phyloP scores from a whole-genome alignment of 2,113 vertebrate species.

The Pongo abelii region DNA sequence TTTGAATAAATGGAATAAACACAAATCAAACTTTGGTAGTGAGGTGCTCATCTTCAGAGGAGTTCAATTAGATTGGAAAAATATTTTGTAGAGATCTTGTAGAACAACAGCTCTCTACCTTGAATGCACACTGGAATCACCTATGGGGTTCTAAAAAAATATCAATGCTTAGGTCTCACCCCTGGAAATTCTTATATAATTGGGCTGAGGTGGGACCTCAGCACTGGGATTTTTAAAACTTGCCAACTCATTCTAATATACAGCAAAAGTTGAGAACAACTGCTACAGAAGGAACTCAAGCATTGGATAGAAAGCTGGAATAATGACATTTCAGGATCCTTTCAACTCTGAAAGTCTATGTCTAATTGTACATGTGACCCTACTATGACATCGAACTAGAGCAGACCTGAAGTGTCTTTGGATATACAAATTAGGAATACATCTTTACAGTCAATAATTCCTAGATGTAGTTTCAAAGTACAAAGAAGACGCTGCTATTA shows the following conservation, averaged over 20 bases:
- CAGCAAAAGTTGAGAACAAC: background rate
- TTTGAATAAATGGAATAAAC: conserved; percentile 39
- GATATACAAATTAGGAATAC: background rate
- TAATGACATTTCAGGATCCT: background rate
- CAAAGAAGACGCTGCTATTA: background rate
- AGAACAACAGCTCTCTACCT: background rate
- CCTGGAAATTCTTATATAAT: background rate
- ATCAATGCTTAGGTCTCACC: background rate
- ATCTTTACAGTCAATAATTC: background rate
- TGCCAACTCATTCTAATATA: background rate
- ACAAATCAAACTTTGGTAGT: background rate
- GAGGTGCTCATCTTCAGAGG: background rate
- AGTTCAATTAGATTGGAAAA: background rate
- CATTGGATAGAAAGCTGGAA: background rate
- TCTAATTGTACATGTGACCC: background rate
- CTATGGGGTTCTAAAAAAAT: background rate
- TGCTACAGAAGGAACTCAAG: background rate
- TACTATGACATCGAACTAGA: background rate
- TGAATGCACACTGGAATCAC: background rate
- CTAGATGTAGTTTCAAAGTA: background rate
- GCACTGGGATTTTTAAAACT: background rate
- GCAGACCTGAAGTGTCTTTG: background rate
- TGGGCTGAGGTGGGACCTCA: background rate
- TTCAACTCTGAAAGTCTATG: background rate
- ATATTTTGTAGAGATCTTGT: background rate